Evolutionary conservation across 2,113 vertebrate species (phyloP).

Genomic region (Formicarius rufipectus): DNA sequence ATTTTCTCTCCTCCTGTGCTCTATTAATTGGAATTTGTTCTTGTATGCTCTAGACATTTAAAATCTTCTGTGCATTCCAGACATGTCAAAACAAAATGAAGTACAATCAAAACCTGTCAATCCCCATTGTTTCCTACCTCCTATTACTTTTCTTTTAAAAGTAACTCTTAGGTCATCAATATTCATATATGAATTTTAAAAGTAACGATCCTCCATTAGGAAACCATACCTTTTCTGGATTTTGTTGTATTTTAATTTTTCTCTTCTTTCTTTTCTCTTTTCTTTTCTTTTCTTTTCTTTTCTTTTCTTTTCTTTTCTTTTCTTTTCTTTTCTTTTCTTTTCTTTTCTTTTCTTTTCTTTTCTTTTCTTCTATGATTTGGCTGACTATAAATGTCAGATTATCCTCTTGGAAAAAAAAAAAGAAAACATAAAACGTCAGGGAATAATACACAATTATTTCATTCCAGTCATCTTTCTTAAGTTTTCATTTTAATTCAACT

Average conservation of each 20-base stretch:
- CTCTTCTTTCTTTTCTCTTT: not conserved
- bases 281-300: not conserved
- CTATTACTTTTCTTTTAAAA: not conserved
- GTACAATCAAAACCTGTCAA: not conserved
- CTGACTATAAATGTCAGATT: not conserved
- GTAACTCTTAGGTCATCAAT: not conserved
- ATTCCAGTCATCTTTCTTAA: not conserved
- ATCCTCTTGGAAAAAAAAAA: not conserved
- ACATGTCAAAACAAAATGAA: constrained; percentile 4
- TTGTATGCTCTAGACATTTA: not conserved
- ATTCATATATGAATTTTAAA: not conserved
- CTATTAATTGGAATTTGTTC: not conserved
- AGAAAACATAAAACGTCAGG: not conserved
- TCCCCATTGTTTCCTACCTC: not conserved
- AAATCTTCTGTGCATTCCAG: not conserved
- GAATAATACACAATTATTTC: not conserved
- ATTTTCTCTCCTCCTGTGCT: not conserved
- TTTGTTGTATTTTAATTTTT: not conserved
- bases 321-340: not conserved
- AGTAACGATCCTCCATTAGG: not conserved
- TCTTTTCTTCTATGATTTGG: not conserved
- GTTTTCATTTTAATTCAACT: not conserved
- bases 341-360: not conserved
- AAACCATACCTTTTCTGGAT: not conserved
- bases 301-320: not conserved